Base-by-base conservation (phyloP, 2,888 invertebrate species). In the Hydrotaea diabolus region DNA sequence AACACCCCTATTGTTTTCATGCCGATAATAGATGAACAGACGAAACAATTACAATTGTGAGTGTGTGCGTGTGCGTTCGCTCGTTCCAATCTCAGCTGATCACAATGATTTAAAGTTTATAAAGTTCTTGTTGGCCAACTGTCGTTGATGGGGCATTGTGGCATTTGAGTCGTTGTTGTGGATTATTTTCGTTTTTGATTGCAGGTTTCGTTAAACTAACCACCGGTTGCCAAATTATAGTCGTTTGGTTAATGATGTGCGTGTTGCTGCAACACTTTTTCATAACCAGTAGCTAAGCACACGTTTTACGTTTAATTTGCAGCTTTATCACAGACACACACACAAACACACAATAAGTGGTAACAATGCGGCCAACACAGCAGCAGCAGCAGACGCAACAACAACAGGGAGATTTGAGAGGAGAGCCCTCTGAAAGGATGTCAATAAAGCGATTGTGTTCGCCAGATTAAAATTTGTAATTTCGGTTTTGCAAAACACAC, bases 241-340 rank as follows among this genome's bases (percentile, higher is more conserved):
- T 77, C 73, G 23, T 57, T 74, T 77, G 57, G 19, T 74, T 77
- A 69, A 69, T 77, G 77, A 75, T 71, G 62, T 82, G 82, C 74
- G 79, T 79, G 79, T 55, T 77, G 55, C 36, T 64, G 57, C 74
- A 77, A 78, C 43, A 26, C 53, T 64, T 82, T 77, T 82, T 75
- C 31, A 75, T 78, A 64, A 78, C 82, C 78, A 55, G 82, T 82
- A 82, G 82, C 77, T 57, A 69, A 73, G 69, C 82, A 64, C 71
- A 82, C 71, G 78, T 75, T 82, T 31, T 74, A 74, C 74, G 43
- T 74, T 71, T 82, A 75, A 82, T 82, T 82, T 75, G 74, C 75
- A 78, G 78, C 46, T 78, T 82, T 74, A 31, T 31, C 31, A 7
- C 31, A 31, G 3, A 31, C 31, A 19, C 57, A 57, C 21, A 57